These are phyloP conservation scores for Oreortyx pictus DNA, from an alignment of 2,797 vertebrate genomes.

Conservation along the genomic window DNA sequence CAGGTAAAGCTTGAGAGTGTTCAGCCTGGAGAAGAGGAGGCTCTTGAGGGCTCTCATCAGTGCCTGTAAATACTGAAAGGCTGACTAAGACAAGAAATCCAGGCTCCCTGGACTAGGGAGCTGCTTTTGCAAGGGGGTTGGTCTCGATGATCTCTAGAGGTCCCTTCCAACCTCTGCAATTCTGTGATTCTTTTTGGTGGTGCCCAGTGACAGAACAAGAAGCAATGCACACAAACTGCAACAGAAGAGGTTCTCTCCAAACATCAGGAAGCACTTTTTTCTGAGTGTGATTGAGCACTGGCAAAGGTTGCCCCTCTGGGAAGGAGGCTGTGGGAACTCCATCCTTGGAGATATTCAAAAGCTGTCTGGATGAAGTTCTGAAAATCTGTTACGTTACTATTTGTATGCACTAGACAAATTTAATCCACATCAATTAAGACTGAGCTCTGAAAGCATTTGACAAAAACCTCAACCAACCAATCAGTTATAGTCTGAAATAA, in stretches of 20 bases:
- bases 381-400: not conserved
- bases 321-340: not conserved
- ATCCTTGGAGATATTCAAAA: not conserved
- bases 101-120: not conserved
- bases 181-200: not conserved
- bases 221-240: not conserved
- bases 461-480: not conserved
- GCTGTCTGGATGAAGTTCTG: not conserved
- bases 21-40: not conserved
- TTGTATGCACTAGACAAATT: not conserved
- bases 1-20: not conserved
- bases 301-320: not conserved
- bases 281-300: not conserved
- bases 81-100: not conserved
- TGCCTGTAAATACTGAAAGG: not conserved
- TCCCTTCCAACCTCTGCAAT: too few relatives aligned
- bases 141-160: too few relatives aligned
- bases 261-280: not conserved
- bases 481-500: slow-evolving; percentile 5
- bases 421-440: not conserved
- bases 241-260: not conserved
- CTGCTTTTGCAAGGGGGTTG: too few relatives aligned
- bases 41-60: not conserved
- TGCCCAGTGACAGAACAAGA: not conserved
- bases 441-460: not conserved